Evolutionary conservation across 2,888 invertebrate genomes (phyloP).

Genomic region (Amblyjoppa fuscipennis): DNA sequence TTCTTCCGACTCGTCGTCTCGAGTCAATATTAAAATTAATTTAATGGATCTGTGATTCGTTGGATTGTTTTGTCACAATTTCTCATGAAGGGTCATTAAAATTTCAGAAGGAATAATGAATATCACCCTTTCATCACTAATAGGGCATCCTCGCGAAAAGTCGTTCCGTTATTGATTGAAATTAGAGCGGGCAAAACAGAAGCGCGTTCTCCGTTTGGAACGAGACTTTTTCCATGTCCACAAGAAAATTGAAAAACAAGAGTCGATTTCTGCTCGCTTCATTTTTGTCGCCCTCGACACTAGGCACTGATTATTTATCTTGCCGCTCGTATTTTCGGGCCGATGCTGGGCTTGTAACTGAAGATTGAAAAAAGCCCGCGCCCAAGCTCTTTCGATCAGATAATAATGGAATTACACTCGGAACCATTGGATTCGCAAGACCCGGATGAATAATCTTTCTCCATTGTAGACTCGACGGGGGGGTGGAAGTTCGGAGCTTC

Average conservation of each 20-base stretch:
- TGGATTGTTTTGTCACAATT: not conserved
- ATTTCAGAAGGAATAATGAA: not conserved
- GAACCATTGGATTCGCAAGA: not conserved
- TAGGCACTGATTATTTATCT: not conserved
- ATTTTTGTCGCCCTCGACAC: not conserved
- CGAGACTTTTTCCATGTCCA: not conserved
- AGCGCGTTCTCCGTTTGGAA: not conserved
- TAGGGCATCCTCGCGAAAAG: not conserved
- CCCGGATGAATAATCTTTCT: slow-evolving; percentile 17
- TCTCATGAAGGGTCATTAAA: not conserved
- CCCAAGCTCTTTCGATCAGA: not conserved
- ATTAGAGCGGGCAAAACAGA: too few species aligned
- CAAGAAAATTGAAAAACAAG: not conserved
- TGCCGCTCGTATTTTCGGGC: not conserved
- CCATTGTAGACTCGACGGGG: not conserved
- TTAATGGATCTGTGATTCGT: not conserved
- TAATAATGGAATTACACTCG: not conserved
- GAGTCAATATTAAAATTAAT: not conserved
- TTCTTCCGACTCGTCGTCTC: not conserved
- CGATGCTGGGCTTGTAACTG: not conserved
- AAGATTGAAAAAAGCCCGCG: not conserved
- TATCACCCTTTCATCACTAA: not conserved
- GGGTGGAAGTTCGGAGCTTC: not conserved
- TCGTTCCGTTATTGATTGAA: too few species aligned
- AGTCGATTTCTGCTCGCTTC: not conserved